Evolutionary conservation across 1,140 invertebrate species (phyloP), one percentile per base, ranked within the genome.

Genomic region (Heliconius hewitsoni): DNA sequence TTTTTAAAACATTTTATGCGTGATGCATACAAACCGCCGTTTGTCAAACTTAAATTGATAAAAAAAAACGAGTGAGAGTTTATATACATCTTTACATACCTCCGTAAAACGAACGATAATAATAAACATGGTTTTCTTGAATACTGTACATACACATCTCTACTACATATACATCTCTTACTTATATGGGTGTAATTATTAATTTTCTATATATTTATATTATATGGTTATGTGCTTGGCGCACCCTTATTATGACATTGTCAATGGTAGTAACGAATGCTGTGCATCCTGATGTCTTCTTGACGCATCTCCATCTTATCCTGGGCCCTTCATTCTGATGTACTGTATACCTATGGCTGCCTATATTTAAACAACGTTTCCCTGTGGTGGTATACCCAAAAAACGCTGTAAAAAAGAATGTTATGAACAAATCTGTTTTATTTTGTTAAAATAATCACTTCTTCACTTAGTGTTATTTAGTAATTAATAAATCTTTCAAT

Each of bases 221-320:
- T 16, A 13, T 3, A 81, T 93, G 92, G 73, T 92, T 91, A 85
- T 94, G 92, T 8, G 83, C 50, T 27, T 86, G 85, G 46, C 88
- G 79, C 9, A 88, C 78, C 73, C 83, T 86, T 66, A 93, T 87
- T n/a, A 94, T 93, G 9, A 89, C 81, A 71, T 92, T 91, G 37
- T 93, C 87, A 30, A 93, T 90, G 11, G 93, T 94, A 1, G 83
- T 87, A 16, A 93, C 87, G 75, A 92, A 92, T 3, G 91, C 91
- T 3, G 79, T 71, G 73, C 91, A 93, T 1, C 90, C 91, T 1
- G 78, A 82, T 8, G 83, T 87, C 78, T 92, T 93, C 82, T 85
- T 91, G 1, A 89, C 81, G 73, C 92, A 93, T 72, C 91, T 76
- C 92, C 92, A 93, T 18, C 92, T 79, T 8, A 89, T 87, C 76